phyloP scores from a whole-genome alignment of 2,797 vertebrate species.

The Eutrigla gurnardus region DNA sequence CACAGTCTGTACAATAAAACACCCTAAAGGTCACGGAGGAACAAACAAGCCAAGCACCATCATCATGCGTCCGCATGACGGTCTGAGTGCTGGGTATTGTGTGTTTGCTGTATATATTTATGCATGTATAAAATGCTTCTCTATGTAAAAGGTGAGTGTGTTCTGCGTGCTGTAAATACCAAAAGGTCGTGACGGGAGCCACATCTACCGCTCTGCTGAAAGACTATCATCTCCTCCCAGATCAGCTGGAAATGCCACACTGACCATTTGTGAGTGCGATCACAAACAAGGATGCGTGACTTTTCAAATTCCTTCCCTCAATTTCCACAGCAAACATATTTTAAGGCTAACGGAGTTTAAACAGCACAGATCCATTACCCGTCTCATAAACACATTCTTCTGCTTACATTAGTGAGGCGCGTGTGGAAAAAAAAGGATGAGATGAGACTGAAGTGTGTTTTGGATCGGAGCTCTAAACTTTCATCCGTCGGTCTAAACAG shows the following conservation, averaged over 20 bases:
- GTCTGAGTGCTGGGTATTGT: constrained; percentile 9
- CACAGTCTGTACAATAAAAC: constrained; percentile 40
- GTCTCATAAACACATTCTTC: neutral
- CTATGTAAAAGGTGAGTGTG: constrained; percentile 11
- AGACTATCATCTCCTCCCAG: constrained; percentile 28
- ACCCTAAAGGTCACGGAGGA: constrained; percentile 57
- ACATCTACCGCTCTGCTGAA: neutral
- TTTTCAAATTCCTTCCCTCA: neutral
- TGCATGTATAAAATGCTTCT: neutral
- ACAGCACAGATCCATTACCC: neutral
- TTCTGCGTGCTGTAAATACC: constrained; percentile 24
- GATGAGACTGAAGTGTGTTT: constrained; percentile 6
- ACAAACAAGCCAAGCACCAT: neutral
- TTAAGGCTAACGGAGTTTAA: constrained; percentile 4
- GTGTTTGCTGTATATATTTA: constrained; percentile 7
- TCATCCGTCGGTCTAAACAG: constrained; percentile 37
- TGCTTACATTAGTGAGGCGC: constrained; percentile 35
- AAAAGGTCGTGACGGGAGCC: constrained; percentile 20
- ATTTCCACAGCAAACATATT: neutral
- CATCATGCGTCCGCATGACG: constrained; percentile 3
- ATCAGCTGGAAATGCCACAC: constrained; percentile 44
- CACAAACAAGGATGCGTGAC: constrained; percentile 1
- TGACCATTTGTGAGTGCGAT: neutral
- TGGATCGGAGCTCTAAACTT: neutral
- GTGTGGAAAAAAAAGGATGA: constrained; percentile 26